phyloP scores from a whole-genome alignment of 2,888 invertebrate species.

The Dioctria rufipes region DNA sequence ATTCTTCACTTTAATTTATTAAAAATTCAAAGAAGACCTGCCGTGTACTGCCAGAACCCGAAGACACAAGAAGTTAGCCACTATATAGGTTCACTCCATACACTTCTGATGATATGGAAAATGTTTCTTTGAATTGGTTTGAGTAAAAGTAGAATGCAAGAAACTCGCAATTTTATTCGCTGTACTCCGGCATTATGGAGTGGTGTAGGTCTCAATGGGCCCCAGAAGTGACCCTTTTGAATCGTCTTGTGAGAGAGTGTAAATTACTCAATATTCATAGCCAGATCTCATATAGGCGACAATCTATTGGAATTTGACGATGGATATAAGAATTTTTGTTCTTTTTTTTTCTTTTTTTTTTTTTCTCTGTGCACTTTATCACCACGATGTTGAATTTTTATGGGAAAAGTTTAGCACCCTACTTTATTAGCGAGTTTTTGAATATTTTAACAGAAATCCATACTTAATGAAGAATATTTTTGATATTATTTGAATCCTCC shows the following conservation, averaged over 20 bases:
- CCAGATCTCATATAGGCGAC: constrained; percentile 35
- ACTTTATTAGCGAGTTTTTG: neutral
- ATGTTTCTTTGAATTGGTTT: constrained; percentile 1
- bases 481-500: too few species aligned
- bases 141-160: constrained; percentile 34
- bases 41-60: constrained; percentile 23
- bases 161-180: constrained; percentile 25
- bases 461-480: too few species aligned
- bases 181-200: neutral
- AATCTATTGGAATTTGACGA: constrained; percentile 46
- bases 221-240: constrained; percentile 40
- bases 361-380: neutral
- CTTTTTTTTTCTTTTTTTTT: constrained; percentile 2
- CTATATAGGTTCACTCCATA: neutral
- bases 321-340: constrained; percentile 18
- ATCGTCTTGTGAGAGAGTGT: neutral
- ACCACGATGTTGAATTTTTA: neutral
- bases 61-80: constrained; percentile 39
- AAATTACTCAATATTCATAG: constrained; percentile 48
- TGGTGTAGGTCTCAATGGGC: constrained; percentile 32
- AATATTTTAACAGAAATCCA: too few species aligned
- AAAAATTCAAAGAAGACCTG: constrained; percentile 70
- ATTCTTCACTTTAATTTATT: constrained; percentile 72
- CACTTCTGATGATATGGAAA: neutral
- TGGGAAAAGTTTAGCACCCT: constrained; percentile 27